Evolutionary conservation across 2,113 vertebrate species (phyloP).

Genomic region (Chaetops frenatus): DNA sequence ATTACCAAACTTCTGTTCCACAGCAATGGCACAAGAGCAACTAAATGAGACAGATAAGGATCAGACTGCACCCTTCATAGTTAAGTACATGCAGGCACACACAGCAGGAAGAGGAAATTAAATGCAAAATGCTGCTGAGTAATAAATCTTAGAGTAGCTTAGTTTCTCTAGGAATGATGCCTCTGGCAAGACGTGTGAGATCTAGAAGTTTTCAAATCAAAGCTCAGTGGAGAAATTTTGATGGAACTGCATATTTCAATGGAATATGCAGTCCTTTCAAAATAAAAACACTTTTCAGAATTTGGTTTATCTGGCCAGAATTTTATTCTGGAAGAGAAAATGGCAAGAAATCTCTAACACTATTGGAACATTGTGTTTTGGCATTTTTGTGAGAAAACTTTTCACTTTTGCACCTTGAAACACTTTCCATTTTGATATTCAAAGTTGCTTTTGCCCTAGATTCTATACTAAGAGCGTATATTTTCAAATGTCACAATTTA

Average conservation of each 20-base stretch:
- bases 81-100: conserved; percentile 31
- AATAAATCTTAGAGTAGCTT: conserved; percentile 50
- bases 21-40: background rate
- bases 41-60: conserved; percentile 17
- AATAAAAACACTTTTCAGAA: background rate
- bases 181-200: conserved; percentile 38
- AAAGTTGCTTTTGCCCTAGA: background rate
- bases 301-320: background rate
- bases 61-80: conserved; percentile 38
- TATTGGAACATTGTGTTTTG: background rate
- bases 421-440: background rate
- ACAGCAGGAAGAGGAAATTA: conserved; percentile 56
- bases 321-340: conserved; percentile 16
- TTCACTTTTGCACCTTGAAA: conserved; percentile 13
- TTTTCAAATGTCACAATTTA: conserved; percentile 12
- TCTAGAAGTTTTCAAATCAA: conserved; percentile 27
- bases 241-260: background rate
- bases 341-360: background rate
- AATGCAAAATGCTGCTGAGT: conserved; percentile 45
- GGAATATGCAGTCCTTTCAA: background rate
- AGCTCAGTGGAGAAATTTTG: background rate
- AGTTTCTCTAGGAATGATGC: conserved; percentile 59
- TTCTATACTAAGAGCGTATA: background rate
- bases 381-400: background rate
- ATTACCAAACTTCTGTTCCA: background rate